phyloP scores from a whole-genome alignment of 1,140 invertebrate genomes.

The Anastrepha ludens region DNA sequence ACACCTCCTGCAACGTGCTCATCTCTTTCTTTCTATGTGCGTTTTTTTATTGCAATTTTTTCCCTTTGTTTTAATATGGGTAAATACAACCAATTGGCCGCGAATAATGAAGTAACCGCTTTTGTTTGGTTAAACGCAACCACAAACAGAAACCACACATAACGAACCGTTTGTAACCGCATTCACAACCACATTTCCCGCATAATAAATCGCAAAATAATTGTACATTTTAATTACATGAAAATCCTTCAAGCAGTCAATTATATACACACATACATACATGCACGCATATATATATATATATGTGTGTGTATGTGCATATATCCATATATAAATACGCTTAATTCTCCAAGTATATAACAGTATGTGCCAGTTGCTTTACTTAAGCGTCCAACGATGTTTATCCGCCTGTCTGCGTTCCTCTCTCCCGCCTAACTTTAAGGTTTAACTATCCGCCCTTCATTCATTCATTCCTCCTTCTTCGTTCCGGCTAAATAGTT shows the following conservation, averaged over 20 bases:
- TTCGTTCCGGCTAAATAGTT: background rate
- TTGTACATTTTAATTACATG: conserved; percentile 51
- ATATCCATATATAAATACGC: too few relatives aligned
- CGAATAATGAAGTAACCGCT: conserved; percentile 49
- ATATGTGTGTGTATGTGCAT: background rate
- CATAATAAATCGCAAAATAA: conserved; percentile 41
- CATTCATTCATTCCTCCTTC: background rate
- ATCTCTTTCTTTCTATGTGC: background rate
- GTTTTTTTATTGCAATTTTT: background rate
- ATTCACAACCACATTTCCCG: conserved; percentile 17
- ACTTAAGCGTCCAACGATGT: background rate
- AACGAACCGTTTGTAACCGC: conserved; percentile 34
- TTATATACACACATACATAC: background rate
- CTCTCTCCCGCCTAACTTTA: background rate
- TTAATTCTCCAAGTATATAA: too few relatives aligned
- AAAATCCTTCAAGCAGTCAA: conserved; percentile 25
- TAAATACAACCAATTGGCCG: background rate
- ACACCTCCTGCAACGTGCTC: background rate
- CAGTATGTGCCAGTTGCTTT: background rate
- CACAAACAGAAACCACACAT: conserved; percentile 26
- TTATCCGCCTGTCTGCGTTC: background rate
- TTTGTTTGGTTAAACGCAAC: conserved; percentile 48
- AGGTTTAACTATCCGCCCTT: background rate
- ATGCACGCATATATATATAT: background rate
- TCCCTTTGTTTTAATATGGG: background rate